A percentile compares a stretch with the other conserved stretches of the same genome.
Evolutionary conservation across 2,888 invertebrate genomes (phyloP).

Genomic region (Orchesellides sinensis): DNA sequence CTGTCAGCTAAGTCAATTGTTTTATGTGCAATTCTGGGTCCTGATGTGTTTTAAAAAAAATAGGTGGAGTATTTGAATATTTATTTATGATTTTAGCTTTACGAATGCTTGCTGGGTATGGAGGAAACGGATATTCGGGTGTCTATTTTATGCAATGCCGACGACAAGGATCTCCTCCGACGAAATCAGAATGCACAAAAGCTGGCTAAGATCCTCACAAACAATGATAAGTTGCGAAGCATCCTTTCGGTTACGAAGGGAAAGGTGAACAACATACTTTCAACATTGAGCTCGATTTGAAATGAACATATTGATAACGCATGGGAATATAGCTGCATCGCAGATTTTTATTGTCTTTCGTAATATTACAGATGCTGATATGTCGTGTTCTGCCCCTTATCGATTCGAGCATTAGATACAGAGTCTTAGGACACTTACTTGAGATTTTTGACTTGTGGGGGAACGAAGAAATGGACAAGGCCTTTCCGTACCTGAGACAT

Average conservation of each 20-base stretch:
- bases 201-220: slow-evolving; percentile 61
- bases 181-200: slow-evolving; percentile 58
- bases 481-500: slow-evolving; percentile 71
- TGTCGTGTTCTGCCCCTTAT: slow-evolving; percentile 71
- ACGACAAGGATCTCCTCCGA: slow-evolving; percentile 50
- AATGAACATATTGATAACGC: background rate
- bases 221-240: slow-evolving; percentile 82
- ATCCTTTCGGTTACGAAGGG: slow-evolving; percentile 90
- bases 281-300: background rate
- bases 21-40: background rate
- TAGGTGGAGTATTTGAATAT: no score
- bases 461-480: slow-evolving; percentile 62
- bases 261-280: slow-evolving; percentile 80
- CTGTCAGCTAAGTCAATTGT: no score
- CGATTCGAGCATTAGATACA: slow-evolving; percentile 64
- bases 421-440: slow-evolving; percentile 64
- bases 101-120: slow-evolving; percentile 86
- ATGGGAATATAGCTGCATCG: background rate
- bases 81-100: slow-evolving; percentile 79
- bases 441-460: slow-evolving; percentile 69
- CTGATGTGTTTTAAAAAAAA: background rate
- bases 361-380: slow-evolving; percentile 68
- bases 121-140: slow-evolving; percentile 86
- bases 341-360: slow-evolving; percentile 6
- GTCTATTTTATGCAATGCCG: slow-evolving; percentile 68